Evolutionary conservation across 2,888 invertebrate species (phyloP).

Genomic region (Epinotia brunnichana): DNA sequence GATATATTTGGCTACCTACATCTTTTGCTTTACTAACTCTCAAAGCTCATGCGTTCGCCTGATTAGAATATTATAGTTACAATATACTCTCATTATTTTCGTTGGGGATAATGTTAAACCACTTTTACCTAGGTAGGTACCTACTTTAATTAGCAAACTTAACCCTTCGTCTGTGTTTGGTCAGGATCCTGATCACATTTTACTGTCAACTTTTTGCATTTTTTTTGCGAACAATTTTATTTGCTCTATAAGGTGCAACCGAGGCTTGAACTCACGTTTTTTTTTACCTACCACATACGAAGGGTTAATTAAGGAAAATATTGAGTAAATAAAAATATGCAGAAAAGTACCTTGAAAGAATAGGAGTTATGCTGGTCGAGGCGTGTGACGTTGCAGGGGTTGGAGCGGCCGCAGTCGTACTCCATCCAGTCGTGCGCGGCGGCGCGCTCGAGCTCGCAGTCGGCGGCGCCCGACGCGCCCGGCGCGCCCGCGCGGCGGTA

Average conservation of each 20-base stretch:
- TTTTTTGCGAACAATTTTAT: too few species aligned
- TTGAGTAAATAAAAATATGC: background rate
- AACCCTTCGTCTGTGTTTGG: too few species aligned
- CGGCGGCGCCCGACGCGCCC: slow-evolving; percentile 72
- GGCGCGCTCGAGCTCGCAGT: slow-evolving; percentile 63
- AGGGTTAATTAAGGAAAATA: too few species aligned
- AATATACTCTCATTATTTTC: background rate
- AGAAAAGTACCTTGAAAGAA: slow-evolving; percentile 88
- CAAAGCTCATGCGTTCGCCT: slow-evolving; percentile 3
- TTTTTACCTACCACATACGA: too few species aligned
- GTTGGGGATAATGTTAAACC: too few species aligned
- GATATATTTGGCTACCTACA: too few species aligned
- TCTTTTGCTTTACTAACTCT: slow-evolving; percentile 1
- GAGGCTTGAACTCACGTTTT: too few species aligned
- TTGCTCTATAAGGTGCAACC: too few species aligned
- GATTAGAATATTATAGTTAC: background rate
- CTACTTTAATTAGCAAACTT: background rate
- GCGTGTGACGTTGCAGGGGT: slow-evolving; percentile 94
- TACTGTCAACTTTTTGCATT: too few species aligned
- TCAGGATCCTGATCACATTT: too few species aligned
- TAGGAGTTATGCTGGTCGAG: slow-evolving; percentile 94
- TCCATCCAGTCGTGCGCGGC: slow-evolving; percentile 90
- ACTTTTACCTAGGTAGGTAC: too few species aligned
- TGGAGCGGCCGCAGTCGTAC: slow-evolving; percentile 92
- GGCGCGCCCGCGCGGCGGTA: slow-evolving; percentile 88